Percentiles rank a stretch among this genome's conserved stretches.
Evolutionary conservation across 2,888 invertebrate genomes (phyloP).

Genomic region (Auanema freiburgensis): DNA sequence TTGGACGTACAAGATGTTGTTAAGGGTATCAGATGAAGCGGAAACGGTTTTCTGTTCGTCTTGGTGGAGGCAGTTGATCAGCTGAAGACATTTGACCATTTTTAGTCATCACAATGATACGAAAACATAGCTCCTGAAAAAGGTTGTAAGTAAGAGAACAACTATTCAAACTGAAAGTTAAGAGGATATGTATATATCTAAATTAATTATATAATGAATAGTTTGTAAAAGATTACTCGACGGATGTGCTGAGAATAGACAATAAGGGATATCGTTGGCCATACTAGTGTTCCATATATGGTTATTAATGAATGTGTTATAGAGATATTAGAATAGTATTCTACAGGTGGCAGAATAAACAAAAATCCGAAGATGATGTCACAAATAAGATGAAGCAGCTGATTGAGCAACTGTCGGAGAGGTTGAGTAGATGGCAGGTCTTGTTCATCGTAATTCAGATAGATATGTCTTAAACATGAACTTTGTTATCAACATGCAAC

Average conservation of each 20-base stretch:
- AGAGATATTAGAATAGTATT: background rate
- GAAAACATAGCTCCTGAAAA: too few species aligned
- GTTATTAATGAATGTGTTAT: slow-evolving; percentile 20
- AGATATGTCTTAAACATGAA: slow-evolving; percentile 2
- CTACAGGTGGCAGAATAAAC: slow-evolving; percentile 9
- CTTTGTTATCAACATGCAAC: background rate
- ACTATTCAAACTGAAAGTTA: too few species aligned
- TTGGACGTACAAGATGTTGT: too few species aligned
- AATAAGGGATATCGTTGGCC: slow-evolving; percentile 19
- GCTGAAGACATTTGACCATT: too few species aligned
- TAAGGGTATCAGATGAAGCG: too few species aligned
- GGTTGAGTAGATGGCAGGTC: background rate
- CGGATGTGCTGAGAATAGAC: slow-evolving; percentile 17
- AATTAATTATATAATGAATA: too few species aligned
- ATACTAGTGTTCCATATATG: slow-evolving; percentile 17
- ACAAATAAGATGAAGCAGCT: slow-evolving; percentile 10
- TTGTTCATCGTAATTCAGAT: background rate
- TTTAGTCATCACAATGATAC: too few species aligned
- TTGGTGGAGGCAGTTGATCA: too few species aligned
- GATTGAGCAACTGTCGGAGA: background rate
- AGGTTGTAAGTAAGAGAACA: too few species aligned
- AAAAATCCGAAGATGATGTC: slow-evolving; percentile 16
- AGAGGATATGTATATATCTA: too few species aligned
- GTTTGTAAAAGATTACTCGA: slow-evolving; percentile 3
- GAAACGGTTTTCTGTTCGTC: too few species aligned